A percentile compares a stretch with the other conserved stretches of the same genome.
phyloP scores from a whole-genome alignment of 2,888 invertebrate genomes.

The Amorpha juglandis region DNA sequence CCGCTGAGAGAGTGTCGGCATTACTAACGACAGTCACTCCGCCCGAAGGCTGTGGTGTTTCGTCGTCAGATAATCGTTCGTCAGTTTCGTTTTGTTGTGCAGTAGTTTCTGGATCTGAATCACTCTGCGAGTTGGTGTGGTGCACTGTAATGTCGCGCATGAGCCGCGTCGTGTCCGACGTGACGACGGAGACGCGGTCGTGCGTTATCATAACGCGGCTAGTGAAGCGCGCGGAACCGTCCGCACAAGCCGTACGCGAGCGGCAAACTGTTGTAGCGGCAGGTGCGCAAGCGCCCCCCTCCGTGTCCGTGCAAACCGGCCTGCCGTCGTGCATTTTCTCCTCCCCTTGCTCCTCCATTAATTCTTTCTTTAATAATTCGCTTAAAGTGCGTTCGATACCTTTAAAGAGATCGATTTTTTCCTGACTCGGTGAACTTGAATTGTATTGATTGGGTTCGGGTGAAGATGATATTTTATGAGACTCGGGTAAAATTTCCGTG shows the following conservation, averaged over 20 bases:
- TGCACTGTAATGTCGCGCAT: conserved; percentile 87
- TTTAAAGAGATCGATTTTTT: conserved; percentile 81
- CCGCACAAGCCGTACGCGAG: conserved; percentile 82
- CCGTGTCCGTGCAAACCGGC: conserved; percentile 74
- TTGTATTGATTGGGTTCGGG: conserved; percentile 62
- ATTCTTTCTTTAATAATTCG: conserved; percentile 83
- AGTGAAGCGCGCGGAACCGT: conserved; percentile 89
- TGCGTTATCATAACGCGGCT: conserved; percentile 96
- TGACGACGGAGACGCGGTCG: conserved; percentile 90
- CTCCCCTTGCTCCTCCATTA: conserved; percentile 76
- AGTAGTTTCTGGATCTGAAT: conserved; percentile 58
- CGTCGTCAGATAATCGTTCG: conserved; percentile 76
- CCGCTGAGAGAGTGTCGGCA: conserved; percentile 88
- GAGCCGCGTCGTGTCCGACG: conserved; percentile 89
- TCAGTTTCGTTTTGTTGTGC: conserved; percentile 67
- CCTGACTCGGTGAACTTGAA: conserved; percentile 52
- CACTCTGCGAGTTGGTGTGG: conserved; percentile 86
- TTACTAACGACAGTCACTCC: conserved; percentile 89
- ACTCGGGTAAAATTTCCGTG: conserved; percentile 51
- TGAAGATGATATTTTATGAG: conserved; percentile 65
- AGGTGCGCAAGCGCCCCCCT: conserved; percentile 80
- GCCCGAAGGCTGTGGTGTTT: conserved; percentile 76
- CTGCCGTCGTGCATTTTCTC: conserved; percentile 75
- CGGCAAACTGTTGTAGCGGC: conserved; percentile 79
- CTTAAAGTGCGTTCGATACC: conserved; percentile 82